phyloP scores from a whole-genome alignment of 1,140 invertebrate species.

The Oscheius sp. region DNA sequence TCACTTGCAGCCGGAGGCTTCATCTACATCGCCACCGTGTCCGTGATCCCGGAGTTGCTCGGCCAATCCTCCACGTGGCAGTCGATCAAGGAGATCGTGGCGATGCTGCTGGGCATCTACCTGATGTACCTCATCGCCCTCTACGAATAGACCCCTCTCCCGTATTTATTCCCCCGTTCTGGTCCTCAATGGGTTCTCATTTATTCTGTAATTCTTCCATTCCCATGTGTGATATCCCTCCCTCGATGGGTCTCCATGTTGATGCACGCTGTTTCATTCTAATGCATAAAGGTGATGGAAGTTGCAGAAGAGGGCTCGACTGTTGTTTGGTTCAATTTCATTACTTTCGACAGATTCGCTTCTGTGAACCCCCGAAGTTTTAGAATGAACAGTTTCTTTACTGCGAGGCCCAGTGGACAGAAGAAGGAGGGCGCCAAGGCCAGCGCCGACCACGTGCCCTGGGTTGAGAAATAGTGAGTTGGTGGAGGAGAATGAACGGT shows the following conservation, averaged over 20 bases:
- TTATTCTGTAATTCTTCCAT: not conserved
- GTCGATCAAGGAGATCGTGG: conserved; percentile 51
- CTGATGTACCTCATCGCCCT: conserved; percentile 59
- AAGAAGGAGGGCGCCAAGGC: not conserved
- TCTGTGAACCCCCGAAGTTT: not conserved
- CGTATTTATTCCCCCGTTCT: conserved; percentile 22
- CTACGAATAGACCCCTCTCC: conserved; percentile 52
- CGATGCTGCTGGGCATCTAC: conserved; percentile 49
- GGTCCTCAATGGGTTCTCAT: not conserved
- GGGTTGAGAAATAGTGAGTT: conserved; percentile 62
- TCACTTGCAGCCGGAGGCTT: conserved; percentile 78
- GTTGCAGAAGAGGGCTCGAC: too few species aligned
- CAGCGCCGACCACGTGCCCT: conserved; percentile 41
- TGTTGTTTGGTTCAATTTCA: too few species aligned
- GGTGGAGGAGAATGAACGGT: too few species aligned
- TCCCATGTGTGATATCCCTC: too few species aligned
- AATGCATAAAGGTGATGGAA: too few species aligned
- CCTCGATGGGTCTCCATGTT: too few species aligned
- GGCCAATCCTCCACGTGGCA: conserved; percentile 53
- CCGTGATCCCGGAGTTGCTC: conserved; percentile 88
- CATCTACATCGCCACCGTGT: conserved; percentile 95
- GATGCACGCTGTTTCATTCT: too few species aligned
- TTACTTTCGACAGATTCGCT: not conserved
- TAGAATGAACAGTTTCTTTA: conserved; percentile 23
- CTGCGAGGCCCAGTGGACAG: not conserved